Evolutionary conservation across 2,888 invertebrate genomes (phyloP).

Genomic region (Stomorhina lunata): DNA sequence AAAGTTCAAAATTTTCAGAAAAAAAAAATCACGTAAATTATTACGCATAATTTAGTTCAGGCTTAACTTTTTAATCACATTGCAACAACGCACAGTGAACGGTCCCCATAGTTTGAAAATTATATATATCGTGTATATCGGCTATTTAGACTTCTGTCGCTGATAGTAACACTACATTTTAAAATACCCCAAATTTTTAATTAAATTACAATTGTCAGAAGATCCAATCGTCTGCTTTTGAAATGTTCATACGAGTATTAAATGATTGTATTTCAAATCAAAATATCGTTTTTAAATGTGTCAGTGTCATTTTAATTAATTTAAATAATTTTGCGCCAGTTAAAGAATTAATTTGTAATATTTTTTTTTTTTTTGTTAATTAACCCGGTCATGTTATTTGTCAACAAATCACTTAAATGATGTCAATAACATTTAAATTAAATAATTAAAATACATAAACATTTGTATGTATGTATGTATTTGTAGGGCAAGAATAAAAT

Average conservation of each 20-base stretch:
- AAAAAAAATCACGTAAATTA: too few relatives aligned
- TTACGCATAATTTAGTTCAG: too few relatives aligned
- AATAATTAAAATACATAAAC: neutral
- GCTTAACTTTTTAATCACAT: too few relatives aligned
- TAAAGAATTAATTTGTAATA: neutral
- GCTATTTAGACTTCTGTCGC: too few relatives aligned
- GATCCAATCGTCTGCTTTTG: too few relatives aligned
- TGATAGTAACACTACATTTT: too few relatives aligned
- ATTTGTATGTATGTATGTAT: neutral
- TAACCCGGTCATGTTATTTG: constrained; percentile 23
- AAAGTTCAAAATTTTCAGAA: too few relatives aligned
- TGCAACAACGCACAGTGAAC: too few relatives aligned
- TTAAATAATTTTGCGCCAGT: neutral
- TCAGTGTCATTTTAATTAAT: neutral
- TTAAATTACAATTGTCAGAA: neutral
- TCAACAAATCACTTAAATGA: constrained; percentile 6
- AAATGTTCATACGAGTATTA: too few relatives aligned
- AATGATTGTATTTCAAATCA: neutral
- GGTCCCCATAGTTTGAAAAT: too few relatives aligned
- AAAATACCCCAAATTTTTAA: neutral
- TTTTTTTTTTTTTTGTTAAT: neutral
- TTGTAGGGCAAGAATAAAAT: neutral
- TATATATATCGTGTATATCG: too few relatives aligned
- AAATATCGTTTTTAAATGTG: too few relatives aligned
- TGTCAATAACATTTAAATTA: neutral